Base-by-base conservation (phyloP, 1,140 invertebrate genomes). In the Bombus consobrinus region DNA sequence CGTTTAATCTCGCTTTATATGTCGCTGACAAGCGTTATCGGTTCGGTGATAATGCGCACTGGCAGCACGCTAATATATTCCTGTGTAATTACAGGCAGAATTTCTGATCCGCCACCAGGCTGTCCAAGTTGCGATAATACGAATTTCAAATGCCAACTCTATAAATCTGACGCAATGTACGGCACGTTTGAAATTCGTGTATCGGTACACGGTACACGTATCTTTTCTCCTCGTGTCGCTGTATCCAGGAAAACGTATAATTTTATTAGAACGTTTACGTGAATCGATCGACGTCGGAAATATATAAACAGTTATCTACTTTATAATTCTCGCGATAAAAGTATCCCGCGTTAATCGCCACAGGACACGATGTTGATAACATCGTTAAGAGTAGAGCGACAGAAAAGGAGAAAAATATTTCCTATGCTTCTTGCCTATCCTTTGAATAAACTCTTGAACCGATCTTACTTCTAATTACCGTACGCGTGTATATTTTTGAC, bases 1-100 rank as follows among this genome's bases (percentile, higher is more conserved):
- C 77, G 83, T 91, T 90, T 82, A 78, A 79, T 80, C 75, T 88
- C 81, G 75, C 80, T 86, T 89, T 68, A 66, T 64, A 85, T 43
- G 74, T n/a, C 47, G 47, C 57, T 57, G 73, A 69, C 79, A 62
- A 64, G 62, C 66, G 83, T 85, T 68, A 75, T 87, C 79, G 41
- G 59, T 72, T 78, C 57, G 13, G 62, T 5, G 64, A 80, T 74
- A 87, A 74, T 32, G 75, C 86, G 53, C 66, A 62, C 18, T 59
- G 37, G 12, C 59, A 59, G 32, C 59, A 28, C 25, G 43, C 57
- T 34, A 41, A 43, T 69, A 39, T 32, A 71, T 84, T 53, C 53
- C 2, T 39, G 25, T 39, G 25, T 62, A 89, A 89, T 89, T 80
- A 43, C 59, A 32, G 57, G n/a, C 4, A 68, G 22, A 10, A 74